Evolutionary conservation across 2,888 invertebrate species (phyloP).

Genomic region (Xestia rhomboidea): DNA sequence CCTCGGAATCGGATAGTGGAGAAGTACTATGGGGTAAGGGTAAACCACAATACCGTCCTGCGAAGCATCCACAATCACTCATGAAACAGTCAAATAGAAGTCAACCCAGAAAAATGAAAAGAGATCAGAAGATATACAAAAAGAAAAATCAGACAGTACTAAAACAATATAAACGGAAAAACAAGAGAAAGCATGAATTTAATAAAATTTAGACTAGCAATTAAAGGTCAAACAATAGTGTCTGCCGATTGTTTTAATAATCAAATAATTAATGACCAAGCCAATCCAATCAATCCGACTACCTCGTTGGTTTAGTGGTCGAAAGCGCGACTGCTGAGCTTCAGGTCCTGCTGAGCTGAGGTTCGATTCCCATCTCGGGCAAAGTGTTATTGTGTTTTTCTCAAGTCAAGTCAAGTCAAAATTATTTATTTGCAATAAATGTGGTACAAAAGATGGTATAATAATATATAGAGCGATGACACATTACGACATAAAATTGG

Average conservation of each 20-base stretch:
- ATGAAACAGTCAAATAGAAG: not conserved
- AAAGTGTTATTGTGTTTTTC: not conserved
- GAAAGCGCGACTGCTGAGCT: not conserved
- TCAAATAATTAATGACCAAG: not conserved
- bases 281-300: not conserved
- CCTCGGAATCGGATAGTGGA: not conserved
- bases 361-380: not conserved
- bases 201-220: not conserved
- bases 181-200: slow-evolving; percentile 19
- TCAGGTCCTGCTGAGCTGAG: not conserved
- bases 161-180: not conserved
- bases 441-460: too few relatives aligned
- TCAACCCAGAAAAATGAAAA: not conserved
- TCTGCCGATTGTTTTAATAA: slow-evolving; percentile 9
- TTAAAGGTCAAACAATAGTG: slow-evolving; percentile 2
- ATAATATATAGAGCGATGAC: too few relatives aligned
- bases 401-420: too few relatives aligned
- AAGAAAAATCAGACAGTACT: not conserved
- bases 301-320: not conserved
- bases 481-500: too few relatives aligned
- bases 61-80: not conserved
- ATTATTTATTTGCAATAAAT: too few relatives aligned
- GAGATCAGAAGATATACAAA: not conserved
- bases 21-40: not conserved
- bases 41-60: not conserved